These are phyloP conservation scores for Plectrocnemia conspersa DNA, from an alignment of 1,140 invertebrate genomes.

Conservation along the genomic window DNA sequence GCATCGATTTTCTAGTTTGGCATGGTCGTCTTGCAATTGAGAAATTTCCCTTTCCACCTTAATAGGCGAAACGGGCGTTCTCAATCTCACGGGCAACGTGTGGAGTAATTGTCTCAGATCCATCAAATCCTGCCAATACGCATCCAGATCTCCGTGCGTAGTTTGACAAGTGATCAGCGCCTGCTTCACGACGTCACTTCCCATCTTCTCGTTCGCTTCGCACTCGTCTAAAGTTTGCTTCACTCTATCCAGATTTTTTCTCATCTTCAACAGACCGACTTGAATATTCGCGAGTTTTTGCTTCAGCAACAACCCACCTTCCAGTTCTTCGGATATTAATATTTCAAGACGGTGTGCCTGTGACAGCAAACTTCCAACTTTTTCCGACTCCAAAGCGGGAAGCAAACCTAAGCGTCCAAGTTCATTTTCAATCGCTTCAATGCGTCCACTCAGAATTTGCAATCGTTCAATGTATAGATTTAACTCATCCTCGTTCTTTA, in stretches of 20 bases:
- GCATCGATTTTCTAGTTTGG: slow-evolving; percentile 63
- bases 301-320: slow-evolving; percentile 62
- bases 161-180: slow-evolving; percentile 63
- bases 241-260: slow-evolving; percentile 62
- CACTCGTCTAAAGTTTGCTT: slow-evolving; percentile 63
- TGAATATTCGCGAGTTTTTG: slow-evolving; percentile 67
- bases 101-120: slow-evolving; percentile 66
- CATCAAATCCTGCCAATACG: slow-evolving; percentile 72
- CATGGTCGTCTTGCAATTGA: slow-evolving; percentile 66
- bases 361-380: slow-evolving; percentile 63
- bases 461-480: slow-evolving; percentile 73
- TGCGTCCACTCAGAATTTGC: slow-evolving; percentile 67
- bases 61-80: slow-evolving; percentile 68
- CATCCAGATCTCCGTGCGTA: slow-evolving; percentile 59
- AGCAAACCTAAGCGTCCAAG: slow-evolving; percentile 67
- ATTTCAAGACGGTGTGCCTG: slow-evolving; percentile 64
- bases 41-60: slow-evolving; percentile 70
- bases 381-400: slow-evolving; percentile 67
- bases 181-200: slow-evolving; percentile 65
- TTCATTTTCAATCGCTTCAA: slow-evolving; percentile 71
- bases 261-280: slow-evolving; percentile 60
- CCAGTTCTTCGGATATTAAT: slow-evolving; percentile 68
- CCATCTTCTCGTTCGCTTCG: slow-evolving; percentile 62
- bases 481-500: slow-evolving; percentile 76
- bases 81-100: slow-evolving; percentile 65